These are phyloP conservation scores for Pammene aurita DNA, from an alignment of 2,888 invertebrate species.

Conservation along the genomic window DNA sequence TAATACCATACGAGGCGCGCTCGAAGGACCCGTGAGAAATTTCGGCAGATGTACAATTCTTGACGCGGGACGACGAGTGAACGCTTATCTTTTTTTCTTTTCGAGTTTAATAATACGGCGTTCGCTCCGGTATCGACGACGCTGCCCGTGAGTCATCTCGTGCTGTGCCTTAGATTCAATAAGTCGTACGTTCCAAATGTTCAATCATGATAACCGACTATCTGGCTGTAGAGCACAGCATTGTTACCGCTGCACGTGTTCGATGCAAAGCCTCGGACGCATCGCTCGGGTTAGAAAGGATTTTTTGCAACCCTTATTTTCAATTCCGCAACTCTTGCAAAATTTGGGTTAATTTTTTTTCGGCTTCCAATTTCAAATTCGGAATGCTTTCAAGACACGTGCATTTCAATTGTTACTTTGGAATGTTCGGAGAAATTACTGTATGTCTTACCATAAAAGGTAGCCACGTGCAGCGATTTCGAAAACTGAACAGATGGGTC, in stretches of 20 bases:
- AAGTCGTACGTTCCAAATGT: not conserved
- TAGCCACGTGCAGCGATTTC: constrained; percentile 56
- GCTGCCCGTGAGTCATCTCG: constrained; percentile 76
- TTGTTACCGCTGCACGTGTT: constrained; percentile 70
- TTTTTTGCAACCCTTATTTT: constrained; percentile 82
- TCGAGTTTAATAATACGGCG: constrained; percentile 72
- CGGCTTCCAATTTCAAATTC: constrained; percentile 56
- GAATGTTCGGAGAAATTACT: constrained; percentile 59
- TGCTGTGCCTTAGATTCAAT: constrained; percentile 50
- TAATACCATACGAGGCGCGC: constrained; percentile 72
- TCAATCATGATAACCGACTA: not conserved
- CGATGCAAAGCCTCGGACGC: constrained; percentile 62
- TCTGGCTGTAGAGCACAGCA: not conserved
- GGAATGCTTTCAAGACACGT: constrained; percentile 53
- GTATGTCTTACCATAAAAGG: constrained; percentile 31
- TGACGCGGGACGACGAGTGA: constrained; percentile 78
- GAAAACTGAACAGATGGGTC: constrained; percentile 47
- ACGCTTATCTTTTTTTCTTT: constrained; percentile 77
- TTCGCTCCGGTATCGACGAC: constrained; percentile 67
- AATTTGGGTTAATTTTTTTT: constrained; percentile 76
- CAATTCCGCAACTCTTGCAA: constrained; percentile 82
- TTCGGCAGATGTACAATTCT: constrained; percentile 84
- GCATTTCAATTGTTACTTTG: constrained; percentile 55
- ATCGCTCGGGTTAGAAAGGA: constrained; percentile 76
- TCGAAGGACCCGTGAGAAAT: constrained; percentile 80